Evolutionary conservation across 1,140 invertebrate genomes (phyloP).

Genomic region (Eubasilissa regina): DNA sequence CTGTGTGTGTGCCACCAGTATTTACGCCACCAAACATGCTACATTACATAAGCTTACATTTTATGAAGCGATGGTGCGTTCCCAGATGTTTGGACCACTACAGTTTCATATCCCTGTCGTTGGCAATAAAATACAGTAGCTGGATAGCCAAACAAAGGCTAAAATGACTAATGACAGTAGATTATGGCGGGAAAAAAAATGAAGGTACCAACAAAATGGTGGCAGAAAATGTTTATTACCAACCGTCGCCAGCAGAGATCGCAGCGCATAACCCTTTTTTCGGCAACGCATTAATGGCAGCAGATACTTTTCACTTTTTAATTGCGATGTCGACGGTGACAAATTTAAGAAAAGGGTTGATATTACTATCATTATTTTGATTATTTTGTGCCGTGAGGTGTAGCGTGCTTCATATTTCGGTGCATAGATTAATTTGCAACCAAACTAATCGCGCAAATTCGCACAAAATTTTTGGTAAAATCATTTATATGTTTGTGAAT

Average conservation of each 20-base stretch:
- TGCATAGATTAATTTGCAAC: neutral
- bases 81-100: constrained; percentile 4
- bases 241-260: constrained; percentile 55
- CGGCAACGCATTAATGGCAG: constrained; percentile 26
- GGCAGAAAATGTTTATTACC: constrained; percentile 56
- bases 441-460: too few species aligned
- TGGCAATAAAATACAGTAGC: constrained; percentile 57
- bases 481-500: too few species aligned
- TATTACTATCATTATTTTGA: neutral
- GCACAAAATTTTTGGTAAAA: too few species aligned
- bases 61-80: constrained; percentile 10
- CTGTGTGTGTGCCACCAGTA: neutral
- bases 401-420: neutral
- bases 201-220: constrained; percentile 37
- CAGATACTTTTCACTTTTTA: constrained; percentile 40
- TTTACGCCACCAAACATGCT: neutral
- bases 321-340: constrained; percentile 11
- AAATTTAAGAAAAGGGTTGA: constrained; percentile 1
- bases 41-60: neutral
- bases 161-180: constrained; percentile 59
- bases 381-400: neutral
- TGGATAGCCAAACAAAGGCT: constrained; percentile 53
- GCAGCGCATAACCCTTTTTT: constrained; percentile 49
- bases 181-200: constrained; percentile 45
- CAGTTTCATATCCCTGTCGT: constrained; percentile 52